These are phyloP conservation scores for Pristionchus japonicus DNA, from an alignment of 2,888 invertebrate genomes.

Conservation along the genomic window DNA sequence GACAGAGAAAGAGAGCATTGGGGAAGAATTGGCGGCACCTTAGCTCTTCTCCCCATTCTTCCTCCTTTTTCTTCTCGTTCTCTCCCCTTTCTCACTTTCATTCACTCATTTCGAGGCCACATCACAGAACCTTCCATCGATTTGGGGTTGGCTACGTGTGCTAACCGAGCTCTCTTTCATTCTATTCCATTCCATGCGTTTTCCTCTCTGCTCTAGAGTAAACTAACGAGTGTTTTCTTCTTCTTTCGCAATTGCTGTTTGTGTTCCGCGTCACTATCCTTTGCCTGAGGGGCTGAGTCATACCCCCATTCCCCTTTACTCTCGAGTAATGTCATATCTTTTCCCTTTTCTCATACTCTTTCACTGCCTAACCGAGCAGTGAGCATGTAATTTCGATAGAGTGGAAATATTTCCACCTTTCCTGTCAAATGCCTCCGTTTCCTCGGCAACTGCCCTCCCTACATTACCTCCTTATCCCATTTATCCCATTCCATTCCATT, in stretches of 20 bases:
- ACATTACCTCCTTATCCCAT: neutral
- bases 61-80: neutral
- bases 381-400: no score
- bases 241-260: neutral
- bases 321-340: no score
- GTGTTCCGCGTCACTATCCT: neutral
- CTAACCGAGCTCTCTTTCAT: neutral
- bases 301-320: no score
- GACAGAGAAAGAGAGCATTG: neutral
- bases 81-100: neutral
- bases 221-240: neutral
- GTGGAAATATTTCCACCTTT: no score
- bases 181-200: neutral
- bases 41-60: conserved; percentile 17
- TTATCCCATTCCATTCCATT: neutral
- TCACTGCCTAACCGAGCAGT: no score
- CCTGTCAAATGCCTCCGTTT: neutral
- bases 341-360: neutral
- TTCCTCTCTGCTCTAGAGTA: neutral
- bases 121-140: neutral
- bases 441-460: neutral
- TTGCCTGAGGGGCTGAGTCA: neutral
- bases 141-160: neutral
- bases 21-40: no score
- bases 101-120: conserved; percentile 32